Conservation (phyloP, 2,113 vertebrate genomes). For the Rhea americana region DNA sequence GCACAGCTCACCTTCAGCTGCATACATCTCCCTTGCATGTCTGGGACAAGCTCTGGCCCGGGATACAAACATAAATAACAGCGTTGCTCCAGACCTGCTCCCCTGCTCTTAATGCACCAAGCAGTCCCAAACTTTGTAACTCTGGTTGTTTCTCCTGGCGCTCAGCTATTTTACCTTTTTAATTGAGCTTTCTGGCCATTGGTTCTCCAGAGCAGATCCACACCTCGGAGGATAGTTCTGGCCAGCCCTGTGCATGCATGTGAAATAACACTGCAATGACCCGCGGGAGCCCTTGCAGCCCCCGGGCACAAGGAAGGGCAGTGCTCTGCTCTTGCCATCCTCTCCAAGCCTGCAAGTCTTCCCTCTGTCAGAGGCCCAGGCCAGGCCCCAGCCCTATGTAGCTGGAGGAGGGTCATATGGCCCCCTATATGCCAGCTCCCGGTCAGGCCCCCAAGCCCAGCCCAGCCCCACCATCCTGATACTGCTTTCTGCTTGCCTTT, state of each 20-base stretch:
- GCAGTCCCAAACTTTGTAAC: background rate
- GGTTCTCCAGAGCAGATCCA: too few relatives aligned
- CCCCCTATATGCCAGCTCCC: background rate
- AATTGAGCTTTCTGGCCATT: too few relatives aligned
- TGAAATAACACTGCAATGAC: too few relatives aligned
- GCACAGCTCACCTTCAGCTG: too few relatives aligned
- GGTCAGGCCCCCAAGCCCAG: background rate
- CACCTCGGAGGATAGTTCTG: too few relatives aligned
- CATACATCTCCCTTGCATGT: too few relatives aligned
- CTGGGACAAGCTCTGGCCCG: too few relatives aligned
- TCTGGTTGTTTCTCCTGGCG: background rate
- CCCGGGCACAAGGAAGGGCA: background rate
- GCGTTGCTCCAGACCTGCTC: background rate
- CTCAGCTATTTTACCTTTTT: too few relatives aligned
- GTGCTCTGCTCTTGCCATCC: rapidly evolving
- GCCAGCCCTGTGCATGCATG: background rate
- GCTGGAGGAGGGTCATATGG: background rate
- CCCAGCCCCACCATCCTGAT: background rate
- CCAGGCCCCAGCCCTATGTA: background rate
- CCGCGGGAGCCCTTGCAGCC: background rate
- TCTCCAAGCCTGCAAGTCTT: too few relatives aligned
- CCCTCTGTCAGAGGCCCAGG: background rate
- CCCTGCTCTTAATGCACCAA: background rate
- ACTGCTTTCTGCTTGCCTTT: background rate
- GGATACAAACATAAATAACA: background rate